Evolutionary conservation across 1,140 invertebrate genomes (phyloP).

Genomic region (Matsumurasca onukii): DNA sequence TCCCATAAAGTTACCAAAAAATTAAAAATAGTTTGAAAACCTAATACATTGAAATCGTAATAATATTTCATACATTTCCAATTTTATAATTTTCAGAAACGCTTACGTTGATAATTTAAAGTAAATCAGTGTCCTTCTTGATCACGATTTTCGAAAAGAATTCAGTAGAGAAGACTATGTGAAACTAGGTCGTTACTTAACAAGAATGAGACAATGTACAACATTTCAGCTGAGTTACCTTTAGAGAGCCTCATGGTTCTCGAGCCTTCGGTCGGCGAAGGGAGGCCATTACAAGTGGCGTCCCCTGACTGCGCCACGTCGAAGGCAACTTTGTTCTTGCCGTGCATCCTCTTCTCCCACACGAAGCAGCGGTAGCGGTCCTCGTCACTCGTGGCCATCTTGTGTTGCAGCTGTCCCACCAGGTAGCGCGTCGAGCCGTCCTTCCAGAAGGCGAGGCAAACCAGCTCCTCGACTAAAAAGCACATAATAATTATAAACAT

Average conservation of each 20-base stretch:
- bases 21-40: too few relatives aligned
- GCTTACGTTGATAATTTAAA: too few relatives aligned
- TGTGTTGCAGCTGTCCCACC: constrained; percentile 63
- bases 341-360: constrained; percentile 52
- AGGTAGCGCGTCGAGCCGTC: constrained; percentile 80
- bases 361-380: constrained; percentile 70
- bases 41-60: too few relatives aligned
- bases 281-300: constrained; percentile 75
- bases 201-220: too few relatives aligned
- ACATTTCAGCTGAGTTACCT: too few relatives aligned
- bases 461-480: constrained; percentile 72
- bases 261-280: constrained; percentile 62
- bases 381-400: constrained; percentile 56
- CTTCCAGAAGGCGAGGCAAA: constrained; percentile 82
- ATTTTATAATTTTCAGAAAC: too few relatives aligned
- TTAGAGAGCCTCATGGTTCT: constrained; percentile 62
- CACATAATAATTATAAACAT: neutral
- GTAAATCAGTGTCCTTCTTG: too few relatives aligned
- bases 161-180: too few relatives aligned
- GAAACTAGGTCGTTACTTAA: too few relatives aligned
- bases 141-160: too few relatives aligned
- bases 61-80: too few relatives aligned
- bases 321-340: constrained; percentile 51
- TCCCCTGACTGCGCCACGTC: constrained; percentile 77
- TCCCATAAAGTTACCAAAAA: too few relatives aligned